A percentile compares a stretch with the other conserved stretches of the same genome.
Evolutionary conservation across 2,888 invertebrate species (phyloP).

Genomic region (Muschampia plurimacula): DNA sequence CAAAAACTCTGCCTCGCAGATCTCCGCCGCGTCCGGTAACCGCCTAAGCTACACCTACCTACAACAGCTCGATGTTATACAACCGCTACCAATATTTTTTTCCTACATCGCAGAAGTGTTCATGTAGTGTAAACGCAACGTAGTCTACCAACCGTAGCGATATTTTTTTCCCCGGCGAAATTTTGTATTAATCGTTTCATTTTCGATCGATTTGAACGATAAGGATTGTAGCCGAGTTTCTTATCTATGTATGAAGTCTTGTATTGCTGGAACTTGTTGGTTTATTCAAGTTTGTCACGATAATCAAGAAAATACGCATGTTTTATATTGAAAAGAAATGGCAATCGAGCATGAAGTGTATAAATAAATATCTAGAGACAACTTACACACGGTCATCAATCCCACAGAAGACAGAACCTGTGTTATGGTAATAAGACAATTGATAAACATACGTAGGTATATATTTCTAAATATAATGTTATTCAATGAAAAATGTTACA

Average conservation of each 20-base stretch:
- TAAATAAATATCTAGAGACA: no score
- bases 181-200: conserved; percentile 66
- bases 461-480: no score
- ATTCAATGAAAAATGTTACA: no score
- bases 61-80: not conserved
- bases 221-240: not conserved
- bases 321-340: no score
- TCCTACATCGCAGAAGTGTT: not conserved
- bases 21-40: not conserved
- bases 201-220: conserved; percentile 40
- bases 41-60: not conserved
- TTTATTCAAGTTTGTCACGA: not conserved
- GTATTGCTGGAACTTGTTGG: not conserved
- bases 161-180: conserved; percentile 53
- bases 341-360: no score
- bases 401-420: no score
- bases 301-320: not conserved
- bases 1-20: not conserved
- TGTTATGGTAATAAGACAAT: no score
- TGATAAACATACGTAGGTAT: no score
- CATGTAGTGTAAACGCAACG: conserved; percentile 44
- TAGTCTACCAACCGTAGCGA: conserved; percentile 44
- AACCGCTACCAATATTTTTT: conserved; percentile 5
- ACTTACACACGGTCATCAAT: no score
- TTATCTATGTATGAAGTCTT: conserved; percentile 3